These are phyloP conservation scores for Cyclargus thomasi DNA, from an alignment of 1,140 invertebrate species.

Conservation along the genomic window DNA sequence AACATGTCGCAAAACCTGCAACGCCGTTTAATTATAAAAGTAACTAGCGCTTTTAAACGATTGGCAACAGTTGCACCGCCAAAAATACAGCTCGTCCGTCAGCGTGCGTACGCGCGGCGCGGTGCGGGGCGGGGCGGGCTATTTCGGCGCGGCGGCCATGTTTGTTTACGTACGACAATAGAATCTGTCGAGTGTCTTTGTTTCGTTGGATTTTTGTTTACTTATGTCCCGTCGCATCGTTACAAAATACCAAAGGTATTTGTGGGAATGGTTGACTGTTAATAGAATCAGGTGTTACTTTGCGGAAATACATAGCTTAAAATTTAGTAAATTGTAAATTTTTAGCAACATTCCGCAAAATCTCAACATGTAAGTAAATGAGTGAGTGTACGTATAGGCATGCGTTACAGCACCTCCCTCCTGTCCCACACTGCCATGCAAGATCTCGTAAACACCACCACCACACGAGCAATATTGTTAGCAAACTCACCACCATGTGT, in stretches of 20 bases:
- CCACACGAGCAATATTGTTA: too few species aligned
- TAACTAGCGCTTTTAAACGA: not conserved
- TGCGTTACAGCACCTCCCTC: too few species aligned
- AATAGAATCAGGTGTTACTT: too few species aligned
- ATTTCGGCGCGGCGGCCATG: not conserved
- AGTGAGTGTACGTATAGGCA: too few species aligned
- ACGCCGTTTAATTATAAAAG: not conserved
- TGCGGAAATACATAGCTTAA: not conserved
- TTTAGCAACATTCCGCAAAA: too few species aligned
- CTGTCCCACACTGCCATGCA: too few species aligned
- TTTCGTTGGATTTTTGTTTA: not conserved
- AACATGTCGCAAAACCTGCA: not conserved
- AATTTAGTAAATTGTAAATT: too few species aligned
- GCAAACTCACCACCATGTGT: too few species aligned
- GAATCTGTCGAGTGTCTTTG: not conserved
- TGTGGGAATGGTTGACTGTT: too few species aligned
- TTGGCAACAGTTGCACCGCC: conserved; percentile 35
- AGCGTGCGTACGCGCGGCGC: conserved; percentile 24
- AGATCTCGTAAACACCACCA: too few species aligned
- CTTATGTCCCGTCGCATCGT: not conserved
- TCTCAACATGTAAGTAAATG: too few species aligned
- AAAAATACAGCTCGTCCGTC: conserved; percentile 34
- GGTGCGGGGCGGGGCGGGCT: not conserved
- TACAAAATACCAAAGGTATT: not conserved
- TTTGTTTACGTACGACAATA: not conserved